Evolutionary conservation across 2,797 vertebrate genomes (phyloP).

Genomic region (Trachops cirrhosus): DNA sequence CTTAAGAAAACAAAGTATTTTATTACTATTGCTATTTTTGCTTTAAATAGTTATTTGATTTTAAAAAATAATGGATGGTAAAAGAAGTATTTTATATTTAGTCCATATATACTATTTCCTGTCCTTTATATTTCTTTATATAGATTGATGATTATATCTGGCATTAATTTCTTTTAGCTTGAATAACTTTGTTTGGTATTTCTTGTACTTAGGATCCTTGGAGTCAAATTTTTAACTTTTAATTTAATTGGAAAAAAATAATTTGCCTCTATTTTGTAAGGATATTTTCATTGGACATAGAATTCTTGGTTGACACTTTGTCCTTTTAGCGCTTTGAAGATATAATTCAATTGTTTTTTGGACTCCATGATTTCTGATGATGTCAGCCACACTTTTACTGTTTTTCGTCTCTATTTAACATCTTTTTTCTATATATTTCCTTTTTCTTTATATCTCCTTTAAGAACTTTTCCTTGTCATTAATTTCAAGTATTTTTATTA

Average conservation of each 20-base stretch:
- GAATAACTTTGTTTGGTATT: not conserved
- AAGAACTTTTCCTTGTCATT: not conserved
- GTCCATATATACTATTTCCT: not conserved
- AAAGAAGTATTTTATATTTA: not conserved
- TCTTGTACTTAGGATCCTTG: not conserved
- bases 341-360: not conserved
- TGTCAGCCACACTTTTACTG: not conserved
- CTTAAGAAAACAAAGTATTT: too few relatives aligned
- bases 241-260: not conserved
- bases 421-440: not conserved
- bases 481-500: not conserved
- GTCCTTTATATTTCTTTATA: not conserved
- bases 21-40: too few relatives aligned
- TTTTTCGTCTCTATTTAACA: not conserved
- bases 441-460: not conserved
- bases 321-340: not conserved
- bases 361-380: not conserved
- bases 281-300: not conserved
- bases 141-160: not conserved
- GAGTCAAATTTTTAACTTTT: not conserved
- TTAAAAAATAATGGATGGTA: not conserved
- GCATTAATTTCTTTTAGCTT: not conserved
- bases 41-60: too few relatives aligned
- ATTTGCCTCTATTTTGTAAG: not conserved
- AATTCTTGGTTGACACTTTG: not conserved